Base-by-base conservation (phyloP, 2,113 vertebrate genomes). In the Saccopteryx bilineata region DNA sequence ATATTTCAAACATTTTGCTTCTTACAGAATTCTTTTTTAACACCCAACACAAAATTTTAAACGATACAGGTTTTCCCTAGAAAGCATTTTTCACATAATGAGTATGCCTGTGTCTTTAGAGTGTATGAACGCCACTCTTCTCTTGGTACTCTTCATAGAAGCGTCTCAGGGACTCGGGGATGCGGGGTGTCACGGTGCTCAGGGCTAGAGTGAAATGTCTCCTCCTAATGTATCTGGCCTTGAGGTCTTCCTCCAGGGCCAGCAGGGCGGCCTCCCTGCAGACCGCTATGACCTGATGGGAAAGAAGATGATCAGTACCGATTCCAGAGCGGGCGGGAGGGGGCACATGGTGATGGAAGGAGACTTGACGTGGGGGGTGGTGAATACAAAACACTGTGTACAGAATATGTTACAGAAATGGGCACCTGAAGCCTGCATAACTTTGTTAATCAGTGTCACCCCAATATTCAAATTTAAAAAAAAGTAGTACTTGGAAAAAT, bases 191-290 rank as follows among this genome's bases (percentile, higher is more conserved):
- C 97, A 99, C 99, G 0, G 98, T 68, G 26, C 74, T 89, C 98
- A 99, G 98, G 0, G 99, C 99, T 0, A 96, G 89, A 68, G 97
- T 96, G 91, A 99, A 99, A 98, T 99, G 99, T 89, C 84, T 97
- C 96, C 96, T 97, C 69, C 61, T 46, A 87, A 99, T 87, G 56
- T 80, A 94, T 78, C 95, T 96, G 39, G 99, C 99, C 71, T 98
- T 90, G 91, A 99, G 99, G 98, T 99, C 98, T 97, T 99, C 99
- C 93, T 99, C 99, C 33, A 99, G 99, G 91, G 99, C 99, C 71
- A 99, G 98, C 14, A 99, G 99, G 84, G 99, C 99, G 21, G 99
- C 99, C 98, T 99, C 99, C 97, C 99, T 98, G 95, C 99, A 99
- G 86, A 99, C 98, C 2, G 99, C 99, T 11, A 99, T 98, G 98